phyloP scores from a whole-genome alignment of 2,113 vertebrate species.

The Terrapene triunguis region DNA sequence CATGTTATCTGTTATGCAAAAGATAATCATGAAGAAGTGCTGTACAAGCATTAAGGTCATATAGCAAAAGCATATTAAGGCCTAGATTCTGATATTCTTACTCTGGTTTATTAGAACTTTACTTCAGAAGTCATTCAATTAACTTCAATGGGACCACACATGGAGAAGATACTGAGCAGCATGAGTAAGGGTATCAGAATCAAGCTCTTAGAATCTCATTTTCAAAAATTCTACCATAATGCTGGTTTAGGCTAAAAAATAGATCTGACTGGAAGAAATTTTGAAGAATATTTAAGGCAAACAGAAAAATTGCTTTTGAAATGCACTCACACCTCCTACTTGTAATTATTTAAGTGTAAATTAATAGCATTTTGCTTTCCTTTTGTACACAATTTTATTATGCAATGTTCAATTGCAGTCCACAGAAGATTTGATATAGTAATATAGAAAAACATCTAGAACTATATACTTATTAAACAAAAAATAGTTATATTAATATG shows the following conservation, averaged over 20 bases:
- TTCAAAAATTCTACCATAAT: background rate
- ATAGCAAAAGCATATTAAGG: background rate
- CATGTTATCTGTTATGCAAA: background rate
- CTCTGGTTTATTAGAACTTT: background rate
- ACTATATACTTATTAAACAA: background rate
- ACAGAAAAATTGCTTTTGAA: accelerated
- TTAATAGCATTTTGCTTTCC: accelerated
- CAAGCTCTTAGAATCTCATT: background rate
- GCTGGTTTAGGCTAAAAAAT: background rate
- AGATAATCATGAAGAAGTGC: background rate
- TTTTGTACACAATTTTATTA: background rate
- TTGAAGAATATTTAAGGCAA: background rate
- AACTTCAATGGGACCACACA: background rate
- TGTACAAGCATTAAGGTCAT: background rate
- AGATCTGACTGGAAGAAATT: background rate
- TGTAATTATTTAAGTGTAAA: background rate
- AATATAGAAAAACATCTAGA: background rate
- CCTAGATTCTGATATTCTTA: background rate
- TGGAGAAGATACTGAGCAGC: background rate
- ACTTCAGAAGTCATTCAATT: background rate
- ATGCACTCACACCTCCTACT: accelerated
- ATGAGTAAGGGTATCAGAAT: background rate
- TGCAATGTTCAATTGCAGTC: background rate
- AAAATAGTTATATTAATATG: background rate
- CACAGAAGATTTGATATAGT: background rate